phyloP scores from a whole-genome alignment of 2,888 invertebrate species.

The Pterostichus madidus region DNA sequence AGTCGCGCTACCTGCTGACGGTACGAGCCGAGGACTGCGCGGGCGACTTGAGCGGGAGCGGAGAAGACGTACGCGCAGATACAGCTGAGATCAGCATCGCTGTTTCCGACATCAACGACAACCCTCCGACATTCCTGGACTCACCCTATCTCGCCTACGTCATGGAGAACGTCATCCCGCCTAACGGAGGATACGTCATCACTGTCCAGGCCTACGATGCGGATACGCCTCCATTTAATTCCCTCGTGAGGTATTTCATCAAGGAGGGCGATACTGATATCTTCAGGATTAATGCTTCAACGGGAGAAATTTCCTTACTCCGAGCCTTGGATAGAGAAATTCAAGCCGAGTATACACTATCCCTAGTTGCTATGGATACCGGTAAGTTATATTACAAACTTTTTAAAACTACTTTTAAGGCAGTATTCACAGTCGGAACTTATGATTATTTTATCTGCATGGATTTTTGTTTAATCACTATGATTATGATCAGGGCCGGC shows the following conservation, averaged over 20 bases:
- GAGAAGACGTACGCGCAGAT: constrained; percentile 82
- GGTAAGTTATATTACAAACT: constrained; percentile 81
- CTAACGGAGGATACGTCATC: constrained; percentile 89
- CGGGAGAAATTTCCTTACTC: constrained; percentile 92
- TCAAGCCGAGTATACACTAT: constrained; percentile 90
- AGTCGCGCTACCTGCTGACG: constrained; percentile 89
- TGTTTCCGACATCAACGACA: constrained; percentile 95
- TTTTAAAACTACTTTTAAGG: too few relatives aligned
- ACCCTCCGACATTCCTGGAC: constrained; percentile 94
- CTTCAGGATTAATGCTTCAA: constrained; percentile 94
- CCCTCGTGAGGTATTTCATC: constrained; percentile 94
- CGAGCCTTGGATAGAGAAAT: constrained; percentile 91
- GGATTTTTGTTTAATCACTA: too few relatives aligned
- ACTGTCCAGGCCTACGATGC: constrained; percentile 94
- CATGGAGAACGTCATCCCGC: constrained; percentile 94
- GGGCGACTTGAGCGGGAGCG: constrained; percentile 81
- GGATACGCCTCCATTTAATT: constrained; percentile 93
- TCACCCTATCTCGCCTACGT: constrained; percentile 96
- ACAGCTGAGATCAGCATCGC: constrained; percentile 90
- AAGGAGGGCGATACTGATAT: constrained; percentile 95
- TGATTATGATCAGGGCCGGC: too few relatives aligned
- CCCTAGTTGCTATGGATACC: constrained; percentile 95
- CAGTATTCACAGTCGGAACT: too few relatives aligned
- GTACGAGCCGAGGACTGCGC: constrained; percentile 94
- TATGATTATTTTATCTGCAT: too few relatives aligned